These are phyloP conservation scores for Leucoma salicis DNA, from an alignment of 2,888 invertebrate species.

Conservation along the genomic window DNA sequence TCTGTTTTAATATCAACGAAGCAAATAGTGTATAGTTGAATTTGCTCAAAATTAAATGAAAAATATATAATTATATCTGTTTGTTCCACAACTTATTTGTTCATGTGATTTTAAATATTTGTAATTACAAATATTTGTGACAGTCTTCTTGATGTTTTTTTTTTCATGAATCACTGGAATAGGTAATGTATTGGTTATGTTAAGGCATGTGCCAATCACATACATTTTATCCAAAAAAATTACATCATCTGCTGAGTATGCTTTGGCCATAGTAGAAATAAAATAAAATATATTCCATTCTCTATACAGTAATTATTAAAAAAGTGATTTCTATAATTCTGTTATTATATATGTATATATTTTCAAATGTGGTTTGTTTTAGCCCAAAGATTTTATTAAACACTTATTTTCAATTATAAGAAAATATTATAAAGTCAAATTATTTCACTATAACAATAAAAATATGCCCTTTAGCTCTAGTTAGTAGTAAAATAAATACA, in stretches of 20 bases:
- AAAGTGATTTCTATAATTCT: conserved; percentile 20
- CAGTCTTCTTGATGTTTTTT: background rate
- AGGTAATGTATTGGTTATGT: too few species aligned
- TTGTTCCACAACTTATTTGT: conserved; percentile 17
- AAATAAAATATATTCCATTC: conserved; percentile 8
- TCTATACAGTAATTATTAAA: conserved; percentile 19
- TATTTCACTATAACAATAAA: conserved; percentile 27
- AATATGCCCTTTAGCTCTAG: conserved; percentile 31
- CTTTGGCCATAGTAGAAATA: conserved; percentile 27
- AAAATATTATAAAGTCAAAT: conserved; percentile 33
- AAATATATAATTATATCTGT: conserved; percentile 12
- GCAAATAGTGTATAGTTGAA: conserved; percentile 28
- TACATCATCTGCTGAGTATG: conserved; percentile 16
- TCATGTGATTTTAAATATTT: conserved; percentile 1
- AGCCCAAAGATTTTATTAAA: conserved; percentile 52
- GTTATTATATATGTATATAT: conserved; percentile 30
- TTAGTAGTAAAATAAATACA: conserved; percentile 38
- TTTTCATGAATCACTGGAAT: background rate
- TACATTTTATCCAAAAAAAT: conserved; percentile 2
- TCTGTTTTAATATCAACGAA: conserved; percentile 8
- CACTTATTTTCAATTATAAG: conserved; percentile 43
- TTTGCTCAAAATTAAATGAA: conserved; percentile 36
- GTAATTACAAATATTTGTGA: background rate
- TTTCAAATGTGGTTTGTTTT: conserved; percentile 40
- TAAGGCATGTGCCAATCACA: background rate